These are phyloP conservation scores for Erethizon dorsatum DNA, from an alignment of 2,797 vertebrate species.

Conservation along the genomic window DNA sequence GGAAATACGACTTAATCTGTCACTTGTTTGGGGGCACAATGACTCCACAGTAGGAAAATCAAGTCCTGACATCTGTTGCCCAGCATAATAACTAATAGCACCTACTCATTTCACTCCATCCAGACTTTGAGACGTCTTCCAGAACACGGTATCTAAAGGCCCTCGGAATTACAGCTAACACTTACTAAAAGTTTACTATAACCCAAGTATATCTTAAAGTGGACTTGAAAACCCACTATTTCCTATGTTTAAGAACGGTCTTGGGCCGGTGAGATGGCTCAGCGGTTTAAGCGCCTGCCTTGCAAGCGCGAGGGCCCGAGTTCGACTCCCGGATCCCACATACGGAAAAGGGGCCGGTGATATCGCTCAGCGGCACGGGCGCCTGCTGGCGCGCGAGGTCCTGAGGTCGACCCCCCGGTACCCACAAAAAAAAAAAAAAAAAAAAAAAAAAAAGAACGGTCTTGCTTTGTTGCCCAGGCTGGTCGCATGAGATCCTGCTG, in stretches of 20 bases:
- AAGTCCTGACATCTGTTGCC: not conserved
- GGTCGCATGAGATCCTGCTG: not conserved
- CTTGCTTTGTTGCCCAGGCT: not conserved
- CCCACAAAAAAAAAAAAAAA: no score
- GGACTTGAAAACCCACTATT: not conserved
- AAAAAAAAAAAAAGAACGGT: no score
- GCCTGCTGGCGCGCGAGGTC: no score
- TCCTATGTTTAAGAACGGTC: not conserved
- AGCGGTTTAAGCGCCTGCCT: no score
- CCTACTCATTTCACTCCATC: not conserved
- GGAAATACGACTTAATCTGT: not conserved
- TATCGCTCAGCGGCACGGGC: no score
- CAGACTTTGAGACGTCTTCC: conserved; percentile 43
- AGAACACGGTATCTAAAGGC: not conserved
- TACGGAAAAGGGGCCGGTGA: no score
- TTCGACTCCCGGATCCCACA: no score
- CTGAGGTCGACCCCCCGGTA: no score
- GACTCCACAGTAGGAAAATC: not conserved
- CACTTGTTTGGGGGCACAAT: not conserved
- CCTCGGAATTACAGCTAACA: not conserved
- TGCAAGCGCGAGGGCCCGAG: no score
- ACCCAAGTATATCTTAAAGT: not conserved
- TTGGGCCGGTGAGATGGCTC: no score
- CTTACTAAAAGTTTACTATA: not conserved
- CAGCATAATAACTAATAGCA: conserved; percentile 24